A percentile compares a stretch with the other conserved stretches of the same genome.
phyloP scores from a whole-genome alignment of 2,797 vertebrate species.

The Okamejei kenojei region DNA sequence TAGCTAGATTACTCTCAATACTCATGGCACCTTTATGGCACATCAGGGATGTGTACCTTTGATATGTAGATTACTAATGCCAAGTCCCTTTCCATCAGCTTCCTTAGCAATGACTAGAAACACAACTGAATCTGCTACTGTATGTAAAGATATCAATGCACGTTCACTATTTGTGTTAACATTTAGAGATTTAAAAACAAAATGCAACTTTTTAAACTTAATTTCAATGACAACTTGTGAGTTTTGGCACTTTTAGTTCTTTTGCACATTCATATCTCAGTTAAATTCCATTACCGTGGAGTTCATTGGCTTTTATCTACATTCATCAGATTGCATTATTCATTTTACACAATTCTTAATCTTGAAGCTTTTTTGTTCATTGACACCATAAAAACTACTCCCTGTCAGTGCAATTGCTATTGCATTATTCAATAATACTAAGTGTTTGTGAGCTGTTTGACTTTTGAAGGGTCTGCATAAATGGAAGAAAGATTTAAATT shows the following conservation, averaged over 20 bases:
- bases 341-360: neutral
- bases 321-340: neutral
- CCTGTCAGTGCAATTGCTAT: neutral
- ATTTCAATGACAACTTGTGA: neutral
- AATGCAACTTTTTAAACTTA: neutral
- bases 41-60: too few relatives aligned
- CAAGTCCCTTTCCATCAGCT: too few relatives aligned
- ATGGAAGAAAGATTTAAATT: neutral
- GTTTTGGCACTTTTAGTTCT: neutral
- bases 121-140: too few relatives aligned
- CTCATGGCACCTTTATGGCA: too few relatives aligned
- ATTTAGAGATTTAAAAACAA: neutral
- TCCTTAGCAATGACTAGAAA: too few relatives aligned
- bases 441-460: neutral
- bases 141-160: neutral
- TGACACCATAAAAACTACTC: neutral
- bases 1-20: too few relatives aligned
- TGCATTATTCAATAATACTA: neutral
- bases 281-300: neutral
- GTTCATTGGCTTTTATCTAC: neutral
- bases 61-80: too few relatives aligned
- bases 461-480: neutral
- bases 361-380: neutral
- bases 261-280: neutral
- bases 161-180: neutral